Base-by-base conservation (phyloP, 2,797 vertebrate species). In the Enteromius paludinosus region DNA sequence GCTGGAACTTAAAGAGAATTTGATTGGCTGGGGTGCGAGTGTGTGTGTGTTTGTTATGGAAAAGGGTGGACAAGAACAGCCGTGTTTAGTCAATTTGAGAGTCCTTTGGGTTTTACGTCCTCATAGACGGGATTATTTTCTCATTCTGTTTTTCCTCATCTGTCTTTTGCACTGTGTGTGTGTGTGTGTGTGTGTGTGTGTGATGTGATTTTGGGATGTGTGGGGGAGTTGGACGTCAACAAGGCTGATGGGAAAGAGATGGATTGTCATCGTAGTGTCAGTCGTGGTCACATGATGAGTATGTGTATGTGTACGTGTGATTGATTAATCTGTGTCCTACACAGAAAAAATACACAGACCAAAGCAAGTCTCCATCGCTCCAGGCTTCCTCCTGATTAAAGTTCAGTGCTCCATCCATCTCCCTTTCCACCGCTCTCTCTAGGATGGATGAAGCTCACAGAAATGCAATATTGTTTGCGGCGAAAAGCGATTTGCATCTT, bases 301-400 rank as follows among this genome's bases (percentile, higher is more conserved):
- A 47, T 47, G 78, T 66, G 91, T 90, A 90, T 90, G 91, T 79
- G 76, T 56, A 89, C 87, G 87, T 87, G 90, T 93, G 93, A 93
- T 92, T 93, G 94, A 95, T 95, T 94, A 94, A 94, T 92, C 93
- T 93, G 93, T 93, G 93, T 93, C 92, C 91, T 92, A 91, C 92
- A 90, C 90, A 88, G 91, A 93, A 94, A 65, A 77, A 77, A 84
- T 73, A 85, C 75, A 69, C 79, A 35, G 56, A 61, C 62, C 70
- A 54, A 45, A 83, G 52, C 18, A 23, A 49, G 38, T 56, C 83
- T 54, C 69, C 81, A 87, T 73, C 85, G 94, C 94, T 92, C 82
- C 89, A 64, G 94, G 94, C 93, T 77, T 90, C 90, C 84, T 93
- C 94, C 94, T 94, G 93, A 94, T 95, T 94, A 95, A 95, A 93